Conservation (phyloP, 1,140 invertebrate species). For the Leptinotarsa undecemlineata region DNA sequence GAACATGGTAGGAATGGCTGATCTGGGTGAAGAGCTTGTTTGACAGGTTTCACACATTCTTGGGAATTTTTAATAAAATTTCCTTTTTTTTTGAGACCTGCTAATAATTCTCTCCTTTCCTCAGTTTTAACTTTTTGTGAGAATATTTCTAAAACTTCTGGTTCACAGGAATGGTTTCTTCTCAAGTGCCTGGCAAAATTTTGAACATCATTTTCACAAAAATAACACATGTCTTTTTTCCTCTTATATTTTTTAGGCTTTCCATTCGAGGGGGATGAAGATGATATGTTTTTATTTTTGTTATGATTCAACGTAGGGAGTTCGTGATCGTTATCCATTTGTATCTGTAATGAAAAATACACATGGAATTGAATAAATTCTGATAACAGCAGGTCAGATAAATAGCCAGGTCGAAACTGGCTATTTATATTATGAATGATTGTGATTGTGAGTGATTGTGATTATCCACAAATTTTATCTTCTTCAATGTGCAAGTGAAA, state of each 20-base stretch:
- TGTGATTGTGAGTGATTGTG: too few species aligned
- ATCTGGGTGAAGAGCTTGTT: background rate
- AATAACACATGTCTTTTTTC: constrained; percentile 29
- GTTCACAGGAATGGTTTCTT: constrained; percentile 29
- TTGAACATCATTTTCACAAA: constrained; percentile 30
- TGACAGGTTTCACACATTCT: constrained; percentile 11
- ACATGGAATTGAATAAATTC: too few species aligned
- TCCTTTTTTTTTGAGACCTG: constrained; percentile 29
- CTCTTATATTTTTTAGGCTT: constrained; percentile 17
- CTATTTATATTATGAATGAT: too few species aligned
- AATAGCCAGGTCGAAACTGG: too few species aligned
- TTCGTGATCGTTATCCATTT: too few species aligned
- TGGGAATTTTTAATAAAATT: constrained; percentile 25
- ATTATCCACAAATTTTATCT: too few species aligned
- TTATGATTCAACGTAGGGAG: too few species aligned
- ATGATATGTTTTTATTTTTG: too few species aligned
- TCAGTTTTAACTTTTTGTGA: constrained; percentile 12
- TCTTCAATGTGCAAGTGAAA: too few species aligned
- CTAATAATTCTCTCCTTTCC: constrained; percentile 29
- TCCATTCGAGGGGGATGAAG: too few species aligned
- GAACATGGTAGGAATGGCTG: background rate
- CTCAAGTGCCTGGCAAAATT: constrained; percentile 32
- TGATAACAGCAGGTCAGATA: too few species aligned
- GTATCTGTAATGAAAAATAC: too few species aligned
- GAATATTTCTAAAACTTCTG: constrained; percentile 27